These are phyloP conservation scores for Paralvinella palmiformis DNA, from an alignment of 1,140 invertebrate species.

Conservation along the genomic window DNA sequence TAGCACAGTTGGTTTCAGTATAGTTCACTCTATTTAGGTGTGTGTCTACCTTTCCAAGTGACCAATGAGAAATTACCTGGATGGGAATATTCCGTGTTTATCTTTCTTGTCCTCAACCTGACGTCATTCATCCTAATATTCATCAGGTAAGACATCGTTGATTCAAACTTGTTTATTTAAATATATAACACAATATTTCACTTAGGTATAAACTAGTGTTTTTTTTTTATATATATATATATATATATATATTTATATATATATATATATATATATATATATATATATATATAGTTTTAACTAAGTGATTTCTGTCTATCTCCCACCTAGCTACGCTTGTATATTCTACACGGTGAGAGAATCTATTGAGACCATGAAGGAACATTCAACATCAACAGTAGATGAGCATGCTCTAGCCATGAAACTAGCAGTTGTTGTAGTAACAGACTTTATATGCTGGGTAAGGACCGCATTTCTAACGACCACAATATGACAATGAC, in stretches of 20 bases:
- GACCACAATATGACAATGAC: too few relatives aligned
- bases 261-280: too few relatives aligned
- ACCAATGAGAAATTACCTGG: slow-evolving; percentile 9
- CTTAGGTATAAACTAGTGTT: too few relatives aligned
- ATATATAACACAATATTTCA: too few relatives aligned
- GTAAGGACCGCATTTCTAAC: not conserved
- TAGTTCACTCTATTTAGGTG: not conserved
- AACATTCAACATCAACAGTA: not conserved
- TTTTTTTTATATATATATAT: too few relatives aligned
- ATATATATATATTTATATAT: too few relatives aligned
- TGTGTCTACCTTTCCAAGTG: slow-evolving; percentile 18
- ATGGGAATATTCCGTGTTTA: slow-evolving; percentile 20
- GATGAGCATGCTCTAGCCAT: slow-evolving; percentile 15
- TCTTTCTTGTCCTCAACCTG: slow-evolving; percentile 17
- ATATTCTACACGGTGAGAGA: not conserved
- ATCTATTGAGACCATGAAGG: not conserved
- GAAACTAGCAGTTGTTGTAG: slow-evolving; percentile 14
- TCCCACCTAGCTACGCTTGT: slow-evolving; percentile 4
- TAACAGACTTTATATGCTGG: slow-evolving; percentile 20
- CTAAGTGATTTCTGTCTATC: too few relatives aligned
- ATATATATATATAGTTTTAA: too few relatives aligned
- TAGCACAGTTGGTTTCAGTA: not conserved
- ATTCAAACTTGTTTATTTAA: not conserved
- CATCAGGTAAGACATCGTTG: not conserved
- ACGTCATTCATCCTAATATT: slow-evolving; percentile 13